Evolutionary conservation across 2,888 invertebrate genomes (phyloP).

Genomic region (Chymomyza fuscimana): DNA sequence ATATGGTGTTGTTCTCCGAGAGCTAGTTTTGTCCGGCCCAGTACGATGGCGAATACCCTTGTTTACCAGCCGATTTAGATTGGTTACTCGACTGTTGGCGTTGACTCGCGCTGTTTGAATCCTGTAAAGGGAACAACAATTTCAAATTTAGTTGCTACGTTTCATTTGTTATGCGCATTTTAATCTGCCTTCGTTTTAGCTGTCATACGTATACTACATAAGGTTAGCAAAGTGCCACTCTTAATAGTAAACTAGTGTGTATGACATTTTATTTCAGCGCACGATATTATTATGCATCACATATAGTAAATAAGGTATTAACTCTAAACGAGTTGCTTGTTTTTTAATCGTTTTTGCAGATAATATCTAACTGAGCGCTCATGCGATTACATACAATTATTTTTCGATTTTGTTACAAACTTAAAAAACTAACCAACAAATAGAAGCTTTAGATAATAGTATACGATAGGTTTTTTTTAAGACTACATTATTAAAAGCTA

Average conservation of each 20-base stretch:
- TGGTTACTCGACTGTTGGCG: slow-evolving; percentile 80
- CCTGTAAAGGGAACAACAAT: slow-evolving; percentile 64
- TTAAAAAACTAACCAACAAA: background rate
- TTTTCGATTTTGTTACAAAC: background rate
- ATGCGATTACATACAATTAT: slow-evolving; percentile 12
- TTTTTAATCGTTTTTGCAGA: background rate
- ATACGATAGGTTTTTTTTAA: slow-evolving; percentile 1
- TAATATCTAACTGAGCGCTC: slow-evolving; percentile 11
- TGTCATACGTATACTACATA: too few species aligned
- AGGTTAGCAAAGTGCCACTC: background rate
- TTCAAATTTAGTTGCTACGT: background rate
- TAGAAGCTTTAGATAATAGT: slow-evolving; percentile 1
- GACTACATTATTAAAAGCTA: background rate
- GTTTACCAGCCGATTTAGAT: slow-evolving; percentile 79
- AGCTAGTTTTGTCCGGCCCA: slow-evolving; percentile 80
- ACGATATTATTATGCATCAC: too few species aligned
- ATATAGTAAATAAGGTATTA: too few species aligned
- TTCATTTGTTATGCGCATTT: background rate
- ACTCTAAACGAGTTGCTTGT: too few species aligned
- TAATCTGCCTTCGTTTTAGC: background rate
- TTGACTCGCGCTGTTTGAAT: slow-evolving; percentile 80
- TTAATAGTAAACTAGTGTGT: background rate
- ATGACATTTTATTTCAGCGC: too few species aligned
- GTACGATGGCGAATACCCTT: slow-evolving; percentile 80
- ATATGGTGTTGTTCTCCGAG: slow-evolving; percentile 67